Percentiles rank a stretch among this genome's conserved stretches.
Conservation (phyloP, 2,888 invertebrate genomes). For the Podabrus alpinus region DNA sequence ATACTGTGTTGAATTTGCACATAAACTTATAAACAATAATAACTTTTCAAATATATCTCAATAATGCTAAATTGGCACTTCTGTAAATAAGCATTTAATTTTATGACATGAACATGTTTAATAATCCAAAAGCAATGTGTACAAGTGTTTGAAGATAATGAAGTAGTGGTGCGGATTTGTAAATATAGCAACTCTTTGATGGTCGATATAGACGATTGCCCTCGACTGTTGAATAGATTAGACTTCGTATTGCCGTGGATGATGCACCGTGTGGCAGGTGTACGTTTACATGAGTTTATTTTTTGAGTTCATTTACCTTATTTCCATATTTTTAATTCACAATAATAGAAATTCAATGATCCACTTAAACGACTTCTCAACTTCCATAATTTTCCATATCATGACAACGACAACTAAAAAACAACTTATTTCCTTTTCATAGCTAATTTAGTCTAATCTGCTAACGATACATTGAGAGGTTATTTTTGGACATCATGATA, state of each 20-base stretch:
- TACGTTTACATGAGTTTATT: slow-evolving; percentile 11
- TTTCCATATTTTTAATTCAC: background rate
- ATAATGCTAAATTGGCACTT: slow-evolving; percentile 28
- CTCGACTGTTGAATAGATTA: slow-evolving; percentile 32
- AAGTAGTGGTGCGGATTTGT: slow-evolving; percentile 32
- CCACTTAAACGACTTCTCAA: background rate
- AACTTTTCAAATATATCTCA: slow-evolving; percentile 23
- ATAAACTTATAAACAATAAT: slow-evolving; percentile 10
- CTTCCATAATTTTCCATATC: background rate
- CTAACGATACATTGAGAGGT: background rate
- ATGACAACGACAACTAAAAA: background rate
- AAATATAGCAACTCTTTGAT: slow-evolving; percentile 39
- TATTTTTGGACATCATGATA: background rate
- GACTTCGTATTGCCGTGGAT: slow-evolving; percentile 25
- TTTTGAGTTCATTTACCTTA: slow-evolving; percentile 26
- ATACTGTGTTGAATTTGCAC: background rate
- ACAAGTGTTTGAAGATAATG: slow-evolving; percentile 29
- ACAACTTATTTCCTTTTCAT: background rate
- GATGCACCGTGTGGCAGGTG: slow-evolving; percentile 35
- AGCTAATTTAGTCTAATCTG: background rate
- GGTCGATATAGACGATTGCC: slow-evolving; percentile 38
- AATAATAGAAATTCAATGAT: background rate
- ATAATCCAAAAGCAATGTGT: slow-evolving; percentile 20
- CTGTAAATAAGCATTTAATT: slow-evolving; percentile 27
- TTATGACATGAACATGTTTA: slow-evolving; percentile 24